A percentile compares a stretch with the other conserved stretches of the same genome.
phyloP scores from a whole-genome alignment of 2,113 vertebrate species.

The Trematomus loennbergii region DNA sequence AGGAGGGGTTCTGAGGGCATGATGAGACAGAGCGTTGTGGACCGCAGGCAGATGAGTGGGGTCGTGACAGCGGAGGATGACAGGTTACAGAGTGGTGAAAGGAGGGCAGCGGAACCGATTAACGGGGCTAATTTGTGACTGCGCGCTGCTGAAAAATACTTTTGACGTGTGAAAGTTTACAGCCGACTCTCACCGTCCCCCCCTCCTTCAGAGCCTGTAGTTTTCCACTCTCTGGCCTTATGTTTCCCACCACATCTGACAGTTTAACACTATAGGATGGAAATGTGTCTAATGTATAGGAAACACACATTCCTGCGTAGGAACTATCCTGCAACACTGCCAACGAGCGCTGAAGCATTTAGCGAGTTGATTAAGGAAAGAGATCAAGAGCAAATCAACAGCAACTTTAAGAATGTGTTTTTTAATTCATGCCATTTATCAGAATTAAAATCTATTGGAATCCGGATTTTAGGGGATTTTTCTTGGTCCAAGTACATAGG shows the following conservation, averaged over 20 bases:
- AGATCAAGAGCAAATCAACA: neutral
- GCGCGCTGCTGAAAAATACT: conserved; percentile 38
- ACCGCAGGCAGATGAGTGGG: conserved; percentile 66
- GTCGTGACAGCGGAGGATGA: conserved; percentile 71
- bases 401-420: neutral
- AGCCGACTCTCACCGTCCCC: conserved; percentile 45
- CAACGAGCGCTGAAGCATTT: conserved; percentile 20
- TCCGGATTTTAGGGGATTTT: too few species aligned
- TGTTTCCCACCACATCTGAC: conserved; percentile 18
- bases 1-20: conserved; percentile 61
- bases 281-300: neutral
- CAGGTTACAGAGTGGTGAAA: conserved; percentile 70
- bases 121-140: conserved; percentile 68
- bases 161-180: conserved; percentile 66
- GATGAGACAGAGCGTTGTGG: conserved; percentile 61
- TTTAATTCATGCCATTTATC: neutral
- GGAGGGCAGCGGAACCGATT: conserved; percentile 63
- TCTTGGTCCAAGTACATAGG: too few species aligned
- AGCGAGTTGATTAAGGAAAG: neutral
- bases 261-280: neutral
- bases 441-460: too few species aligned
- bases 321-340: conserved; percentile 9
- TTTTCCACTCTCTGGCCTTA: conserved; percentile 56
- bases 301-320: neutral
- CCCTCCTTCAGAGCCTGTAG: conserved; percentile 44